These are phyloP conservation scores for Tipula unca DNA, from an alignment of 2,888 invertebrate genomes.

Conservation along the genomic window DNA sequence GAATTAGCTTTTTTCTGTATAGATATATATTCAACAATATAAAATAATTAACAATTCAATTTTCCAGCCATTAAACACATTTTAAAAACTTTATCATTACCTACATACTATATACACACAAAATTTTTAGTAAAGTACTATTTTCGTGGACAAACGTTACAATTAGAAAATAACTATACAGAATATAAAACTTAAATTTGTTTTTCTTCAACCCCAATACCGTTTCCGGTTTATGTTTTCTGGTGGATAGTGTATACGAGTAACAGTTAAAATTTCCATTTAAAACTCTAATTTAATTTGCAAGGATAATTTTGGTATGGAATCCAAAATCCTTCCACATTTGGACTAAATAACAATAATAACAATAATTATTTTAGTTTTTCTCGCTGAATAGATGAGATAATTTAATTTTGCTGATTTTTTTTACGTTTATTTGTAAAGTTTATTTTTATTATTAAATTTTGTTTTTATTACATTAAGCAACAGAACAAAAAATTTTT, in stretches of 20 bases:
- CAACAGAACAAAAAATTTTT: not conserved
- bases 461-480: not conserved
- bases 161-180: not conserved
- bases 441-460: not conserved
- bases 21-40: not conserved
- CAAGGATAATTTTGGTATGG: not conserved
- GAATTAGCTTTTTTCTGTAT: not conserved
- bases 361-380: not conserved
- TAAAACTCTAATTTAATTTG: not conserved
- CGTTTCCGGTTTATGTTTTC: not conserved
- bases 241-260: not conserved
- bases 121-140: not conserved
- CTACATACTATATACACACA: too few relatives aligned
- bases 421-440: not conserved
- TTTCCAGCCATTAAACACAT: not conserved
- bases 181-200: not conserved
- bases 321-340: not conserved
- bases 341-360: not conserved
- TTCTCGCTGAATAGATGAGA: not conserved
- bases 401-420: not conserved
- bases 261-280: not conserved
- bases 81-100: not conserved
- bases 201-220: not conserved
- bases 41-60: not conserved
- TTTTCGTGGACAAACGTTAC: not conserved